These are phyloP conservation scores for Drosophila serrata DNA, from an alignment of 1,140 invertebrate genomes.

Conservation along the genomic window DNA sequence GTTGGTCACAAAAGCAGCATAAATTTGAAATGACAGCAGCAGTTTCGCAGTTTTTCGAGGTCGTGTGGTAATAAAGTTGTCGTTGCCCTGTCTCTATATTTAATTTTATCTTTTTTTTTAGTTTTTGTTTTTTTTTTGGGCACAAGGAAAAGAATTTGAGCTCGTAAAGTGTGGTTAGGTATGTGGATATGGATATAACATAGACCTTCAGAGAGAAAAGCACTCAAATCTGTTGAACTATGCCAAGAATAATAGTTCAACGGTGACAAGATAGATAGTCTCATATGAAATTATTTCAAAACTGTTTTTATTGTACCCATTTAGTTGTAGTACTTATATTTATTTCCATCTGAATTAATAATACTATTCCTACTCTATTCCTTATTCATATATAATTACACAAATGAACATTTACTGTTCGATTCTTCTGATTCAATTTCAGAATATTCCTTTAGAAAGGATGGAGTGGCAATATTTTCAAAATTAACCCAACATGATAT, in stretches of 20 bases:
- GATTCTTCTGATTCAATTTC: not conserved
- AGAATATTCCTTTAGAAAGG: not conserved
- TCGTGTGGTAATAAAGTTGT: slow-evolving; percentile 74
- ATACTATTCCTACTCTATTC: no score
- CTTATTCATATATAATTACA: no score
- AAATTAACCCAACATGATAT: not conserved
- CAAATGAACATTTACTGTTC: no score
- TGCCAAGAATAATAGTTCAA: slow-evolving; percentile 14
- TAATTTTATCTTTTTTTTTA: not conserved
- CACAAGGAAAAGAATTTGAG: slow-evolving; percentile 29
- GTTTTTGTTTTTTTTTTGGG: not conserved
- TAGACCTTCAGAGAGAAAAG: slow-evolving; percentile 15
- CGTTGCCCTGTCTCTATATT: slow-evolving; percentile 16
- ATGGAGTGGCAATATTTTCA: no score
- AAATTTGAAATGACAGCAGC: slow-evolving; percentile 81
- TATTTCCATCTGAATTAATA: no score
- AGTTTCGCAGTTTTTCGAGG: slow-evolving; percentile 80
- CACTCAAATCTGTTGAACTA: slow-evolving; percentile 48
- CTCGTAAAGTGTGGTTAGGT: slow-evolving; percentile 64
- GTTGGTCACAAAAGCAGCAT: slow-evolving; percentile 80
- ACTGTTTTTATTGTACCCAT: no score
- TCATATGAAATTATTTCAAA: not conserved
- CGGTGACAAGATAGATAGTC: not conserved
- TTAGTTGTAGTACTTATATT: no score
- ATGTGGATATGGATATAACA: slow-evolving; percentile 22